A percentile compares a stretch with the other conserved stretches of the same genome.
Evolutionary conservation across 1,140 invertebrate species (phyloP).

Genomic region (Sarcophaga bullata): DNA sequence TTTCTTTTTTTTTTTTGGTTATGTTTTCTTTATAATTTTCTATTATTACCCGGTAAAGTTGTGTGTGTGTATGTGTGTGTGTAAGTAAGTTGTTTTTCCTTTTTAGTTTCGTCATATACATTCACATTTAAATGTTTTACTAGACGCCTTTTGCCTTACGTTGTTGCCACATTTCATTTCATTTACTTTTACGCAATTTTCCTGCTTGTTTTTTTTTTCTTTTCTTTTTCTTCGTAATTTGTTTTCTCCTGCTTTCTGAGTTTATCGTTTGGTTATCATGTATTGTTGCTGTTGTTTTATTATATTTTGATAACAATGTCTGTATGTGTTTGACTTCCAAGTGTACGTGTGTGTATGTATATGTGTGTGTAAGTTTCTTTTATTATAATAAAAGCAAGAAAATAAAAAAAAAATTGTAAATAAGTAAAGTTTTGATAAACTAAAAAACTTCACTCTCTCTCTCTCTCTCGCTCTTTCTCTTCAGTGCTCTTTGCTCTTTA

Average conservation of each 20-base stretch:
- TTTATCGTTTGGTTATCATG: background rate
- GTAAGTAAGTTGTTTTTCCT: too few species aligned
- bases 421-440: constrained; percentile 40
- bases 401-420: constrained; percentile 32
- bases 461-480: background rate
- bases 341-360: constrained; percentile 3
- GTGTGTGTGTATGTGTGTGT: too few species aligned
- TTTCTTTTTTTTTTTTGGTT: background rate
- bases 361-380: background rate
- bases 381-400: constrained; percentile 18
- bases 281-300: background rate
- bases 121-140: background rate
- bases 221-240: background rate
- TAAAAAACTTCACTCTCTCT: background rate
- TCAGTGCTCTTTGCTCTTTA: background rate
- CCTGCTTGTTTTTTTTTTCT: background rate
- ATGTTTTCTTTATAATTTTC: constrained; percentile 21
- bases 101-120: background rate
- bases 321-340: background rate
- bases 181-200: constrained; percentile 17
- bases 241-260: background rate
- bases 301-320: background rate
- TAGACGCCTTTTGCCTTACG: background rate
- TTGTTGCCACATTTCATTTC: constrained; percentile 37
- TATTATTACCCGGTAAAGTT: constrained; percentile 20